Evolutionary conservation across 2,888 invertebrate genomes (phyloP).

Genomic region (Petrophora chlorosata): DNA sequence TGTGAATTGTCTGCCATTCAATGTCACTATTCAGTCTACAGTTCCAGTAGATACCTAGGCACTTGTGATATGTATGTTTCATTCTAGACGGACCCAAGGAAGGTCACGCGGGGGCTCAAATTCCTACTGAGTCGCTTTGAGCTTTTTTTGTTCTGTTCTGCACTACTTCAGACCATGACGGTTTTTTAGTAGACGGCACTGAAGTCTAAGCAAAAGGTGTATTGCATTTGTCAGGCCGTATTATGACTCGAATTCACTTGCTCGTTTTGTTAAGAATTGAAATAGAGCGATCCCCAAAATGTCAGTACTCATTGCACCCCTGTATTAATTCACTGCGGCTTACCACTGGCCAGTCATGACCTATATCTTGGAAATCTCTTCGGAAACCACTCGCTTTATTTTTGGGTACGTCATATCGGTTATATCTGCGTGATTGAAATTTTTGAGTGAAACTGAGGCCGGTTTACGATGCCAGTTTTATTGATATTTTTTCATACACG

Average conservation of each 20-base stretch:
- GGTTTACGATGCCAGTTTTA: slow-evolving; percentile 6
- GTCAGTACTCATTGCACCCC: not conserved
- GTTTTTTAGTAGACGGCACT: too few species aligned
- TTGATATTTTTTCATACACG: too few species aligned
- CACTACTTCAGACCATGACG: too few species aligned
- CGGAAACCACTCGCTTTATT: slow-evolving; percentile 27
- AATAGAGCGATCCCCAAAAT: not conserved
- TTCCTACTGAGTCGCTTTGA: too few species aligned
- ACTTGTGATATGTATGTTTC: slow-evolving; percentile 1
- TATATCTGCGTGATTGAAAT: slow-evolving; percentile 23
- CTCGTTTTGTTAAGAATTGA: too few species aligned
- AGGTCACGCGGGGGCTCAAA: too few species aligned
- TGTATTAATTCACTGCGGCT: slow-evolving; percentile 25
- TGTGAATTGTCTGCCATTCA: slow-evolving; percentile 26
- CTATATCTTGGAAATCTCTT: slow-evolving; percentile 29
- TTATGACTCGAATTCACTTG: too few species aligned
- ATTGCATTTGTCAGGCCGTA: too few species aligned
- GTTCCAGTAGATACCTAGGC: slow-evolving; percentile 1
- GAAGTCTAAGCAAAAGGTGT: too few species aligned
- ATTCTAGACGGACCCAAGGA: slow-evolving; percentile 2
- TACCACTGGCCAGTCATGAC: slow-evolving; percentile 28
- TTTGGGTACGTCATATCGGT: slow-evolving; percentile 21
- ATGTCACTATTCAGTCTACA: slow-evolving; percentile 25
- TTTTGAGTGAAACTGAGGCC: slow-evolving; percentile 10
- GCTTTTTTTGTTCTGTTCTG: too few species aligned